Evolutionary conservation across 2,113 vertebrate species (phyloP).

Genomic region (Corythaeola cristata): DNA sequence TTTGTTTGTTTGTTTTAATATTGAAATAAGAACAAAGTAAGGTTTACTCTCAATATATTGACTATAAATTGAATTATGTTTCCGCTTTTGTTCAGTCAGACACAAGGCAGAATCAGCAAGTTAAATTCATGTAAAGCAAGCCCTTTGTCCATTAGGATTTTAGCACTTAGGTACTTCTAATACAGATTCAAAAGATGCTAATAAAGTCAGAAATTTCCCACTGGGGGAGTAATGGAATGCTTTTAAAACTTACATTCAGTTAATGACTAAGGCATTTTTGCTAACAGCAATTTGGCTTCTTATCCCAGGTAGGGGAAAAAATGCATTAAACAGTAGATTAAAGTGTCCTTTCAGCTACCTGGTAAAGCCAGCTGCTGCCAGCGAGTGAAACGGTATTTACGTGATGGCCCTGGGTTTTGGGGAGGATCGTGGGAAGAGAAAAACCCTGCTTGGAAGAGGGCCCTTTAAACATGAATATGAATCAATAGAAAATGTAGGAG

Average conservation of each 20-base stretch:
- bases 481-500: constrained; percentile 64
- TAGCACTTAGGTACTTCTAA: constrained; percentile 68
- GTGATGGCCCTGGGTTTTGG: neutral
- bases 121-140: constrained; percentile 43
- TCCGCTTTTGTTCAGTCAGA: neutral
- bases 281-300: constrained; percentile 74
- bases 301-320: constrained; percentile 70
- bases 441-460: constrained; percentile 21
- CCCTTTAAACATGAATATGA: constrained; percentile 65
- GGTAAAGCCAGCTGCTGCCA: constrained; percentile 58
- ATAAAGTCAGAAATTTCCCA: constrained; percentile 80
- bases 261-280: constrained; percentile 80
- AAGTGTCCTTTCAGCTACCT: constrained; percentile 68
- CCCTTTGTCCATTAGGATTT: constrained; percentile 66
- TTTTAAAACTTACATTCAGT: constrained; percentile 75
- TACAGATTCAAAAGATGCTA: constrained; percentile 75
- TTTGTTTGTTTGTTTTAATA: neutral
- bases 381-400: constrained; percentile 34
- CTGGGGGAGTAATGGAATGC: constrained; percentile 76
- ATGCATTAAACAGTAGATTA: constrained; percentile 70
- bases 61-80: neutral
- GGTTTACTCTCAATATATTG: neutral
- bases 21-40: neutral
- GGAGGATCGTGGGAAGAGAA: constrained; percentile 5
- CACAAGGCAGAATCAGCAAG: neutral